These are phyloP conservation scores for Campaea margaritaria DNA, from an alignment of 2,888 invertebrate genomes.

Conservation along the genomic window DNA sequence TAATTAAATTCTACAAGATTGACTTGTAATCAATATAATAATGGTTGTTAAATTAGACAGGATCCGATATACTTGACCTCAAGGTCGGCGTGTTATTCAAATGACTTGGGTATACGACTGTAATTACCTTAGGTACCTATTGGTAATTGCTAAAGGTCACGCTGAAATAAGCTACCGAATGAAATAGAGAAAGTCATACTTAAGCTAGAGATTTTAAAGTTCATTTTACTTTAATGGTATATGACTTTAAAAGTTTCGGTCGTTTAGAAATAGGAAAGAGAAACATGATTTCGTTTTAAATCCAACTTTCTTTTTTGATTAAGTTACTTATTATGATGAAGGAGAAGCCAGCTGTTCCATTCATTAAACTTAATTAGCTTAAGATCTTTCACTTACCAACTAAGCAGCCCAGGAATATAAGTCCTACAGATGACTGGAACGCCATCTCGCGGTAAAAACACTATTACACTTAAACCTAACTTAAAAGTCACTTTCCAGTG, in stretches of 20 bases:
- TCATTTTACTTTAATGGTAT: too few species aligned
- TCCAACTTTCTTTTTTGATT: background rate
- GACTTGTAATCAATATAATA: background rate
- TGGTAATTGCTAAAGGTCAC: slow-evolving; percentile 45
- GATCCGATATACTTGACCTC: slow-evolving; percentile 49
- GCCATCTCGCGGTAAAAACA: slow-evolving; percentile 72
- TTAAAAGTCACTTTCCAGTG: slow-evolving; percentile 70
- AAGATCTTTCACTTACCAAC: slow-evolving; percentile 66
- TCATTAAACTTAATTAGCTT: background rate
- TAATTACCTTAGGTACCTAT: slow-evolving; percentile 43
- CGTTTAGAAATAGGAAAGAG: too few species aligned
- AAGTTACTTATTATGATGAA: background rate
- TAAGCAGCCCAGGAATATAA: slow-evolving; percentile 70
- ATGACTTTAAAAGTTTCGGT: too few species aligned
- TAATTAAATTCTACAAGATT: background rate
- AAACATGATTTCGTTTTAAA: too few species aligned
- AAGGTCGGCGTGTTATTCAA: slow-evolving; percentile 53
- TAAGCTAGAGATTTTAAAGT: background rate
- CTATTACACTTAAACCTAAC: slow-evolving; percentile 62
- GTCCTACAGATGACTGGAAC: slow-evolving; percentile 65
- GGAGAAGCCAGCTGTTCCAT: background rate
- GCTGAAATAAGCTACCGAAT: slow-evolving; percentile 41
- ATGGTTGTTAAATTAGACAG: slow-evolving; percentile 48
- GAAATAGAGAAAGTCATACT: slow-evolving; percentile 3
- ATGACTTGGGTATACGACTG: slow-evolving; percentile 48